Base-by-base conservation (phyloP, 2,113 vertebrate genomes). In the Oriolus oriolus region DNA sequence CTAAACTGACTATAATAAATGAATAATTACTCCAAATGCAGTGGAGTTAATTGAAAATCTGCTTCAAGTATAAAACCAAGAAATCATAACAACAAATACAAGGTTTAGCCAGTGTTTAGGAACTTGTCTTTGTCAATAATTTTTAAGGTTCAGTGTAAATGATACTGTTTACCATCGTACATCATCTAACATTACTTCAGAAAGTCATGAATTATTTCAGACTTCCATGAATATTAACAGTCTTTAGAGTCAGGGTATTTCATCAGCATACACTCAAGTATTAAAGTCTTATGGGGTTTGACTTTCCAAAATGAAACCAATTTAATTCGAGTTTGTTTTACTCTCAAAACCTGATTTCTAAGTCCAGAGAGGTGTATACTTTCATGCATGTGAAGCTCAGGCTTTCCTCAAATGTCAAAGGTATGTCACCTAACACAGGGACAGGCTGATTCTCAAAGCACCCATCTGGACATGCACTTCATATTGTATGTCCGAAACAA, bases 1-100 rank as follows among this genome's bases (percentile, higher is more conserved):
- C 98, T 98, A 98, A 98, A 97, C 98, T 98, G 98, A 98, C 98
- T 98, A 97, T 98, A 98, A 98, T 98, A 98, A 98, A 98, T 98
- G 98, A 98, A 98, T 98, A 98, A 98, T 98, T 98, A 94, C 96
- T 96, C 95, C 41, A 92, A 98, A 98, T 97, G 97, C 95, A 94
- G 97, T 97, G 86, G 90, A 98, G 97, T 97, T 98, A 98, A 98
- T 98, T 98, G 98, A 98, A 98, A 98, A 98, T 97, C 97, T 90
- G 93, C 95, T 97, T 97, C 90, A 97, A 97, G 97, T 98, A 98
- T 97, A 98, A 98, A 98, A 98, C 97, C 97, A 97, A 98, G 98
- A 98, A 98, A 98, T 98, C 97, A 96, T 97, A 98, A 98, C 98
- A 98, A 97, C 98, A 97, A 98, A 98, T 98, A 98, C 97, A 98